Evolutionary conservation across 2,113 vertebrate species (phyloP), one percentile per base, ranked within the genome.

Genomic region (Archilochus colubris): DNA sequence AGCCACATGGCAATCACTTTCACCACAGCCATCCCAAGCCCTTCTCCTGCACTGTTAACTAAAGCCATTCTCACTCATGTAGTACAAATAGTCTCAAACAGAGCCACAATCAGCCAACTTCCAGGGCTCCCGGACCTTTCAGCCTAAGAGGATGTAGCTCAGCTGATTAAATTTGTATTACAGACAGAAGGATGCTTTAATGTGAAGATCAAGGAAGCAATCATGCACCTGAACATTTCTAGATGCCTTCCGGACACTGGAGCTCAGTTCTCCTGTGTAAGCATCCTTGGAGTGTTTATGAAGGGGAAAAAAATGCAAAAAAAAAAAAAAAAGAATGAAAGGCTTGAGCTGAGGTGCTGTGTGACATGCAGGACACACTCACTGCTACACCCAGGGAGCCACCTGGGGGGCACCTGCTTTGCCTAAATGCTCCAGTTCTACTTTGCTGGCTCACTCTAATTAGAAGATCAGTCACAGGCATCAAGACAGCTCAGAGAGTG

Each of bases 1-100:
- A 15, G n/a, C 73, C 48, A 21, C 31, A 0, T 0, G 0, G 9
- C 5, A 4, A 5, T 1, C 3, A 0, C 44, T 21, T 10, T 9
- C 43, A 1, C 18, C 2, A 1, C 15, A 5, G 27, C 61, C 28
- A 13, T 44, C 9, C 0, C 5, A 11, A 64, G 44, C 51, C 8
- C 33, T 76, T 30, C 59, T 46, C 2, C 2, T 3, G n/a, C 7
- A 3, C 11, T n/a, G 23, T 25, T 27, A 43, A 19, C 38, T 4
- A 27, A 68, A 13, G 14, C 70, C 74, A 4, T 43, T 30, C 74
- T 31, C 33, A 5, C 25, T 75, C 48, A 0, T 4, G n/a, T 3
- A 25, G 33, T 0, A 15, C 82, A 46, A 59, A 38, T 1, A 14
- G 25, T 17, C 33, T 14, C 70, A 14, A 14, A 5, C 25, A 9